Percentiles rank a stretch among this genome's conserved stretches.
Evolutionary conservation across 2,888 invertebrate species (phyloP).

Genomic region (Conops quadrifasciatus): DNA sequence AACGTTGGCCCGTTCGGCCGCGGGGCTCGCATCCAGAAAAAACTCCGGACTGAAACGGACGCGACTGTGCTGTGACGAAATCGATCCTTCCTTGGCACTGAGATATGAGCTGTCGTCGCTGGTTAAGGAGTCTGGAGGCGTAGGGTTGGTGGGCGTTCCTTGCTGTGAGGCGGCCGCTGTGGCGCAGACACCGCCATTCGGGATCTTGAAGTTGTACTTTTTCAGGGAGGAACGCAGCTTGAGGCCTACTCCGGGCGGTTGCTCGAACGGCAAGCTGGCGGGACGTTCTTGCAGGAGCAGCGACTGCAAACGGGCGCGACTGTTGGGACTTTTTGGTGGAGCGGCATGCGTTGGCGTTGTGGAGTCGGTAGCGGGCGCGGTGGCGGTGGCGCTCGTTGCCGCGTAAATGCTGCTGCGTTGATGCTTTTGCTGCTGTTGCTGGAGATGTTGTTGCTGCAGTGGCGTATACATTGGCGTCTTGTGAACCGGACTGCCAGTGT

Average conservation of each 20-base stretch:
- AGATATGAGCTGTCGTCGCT: slow-evolving; percentile 90
- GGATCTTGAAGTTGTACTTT: slow-evolving; percentile 70
- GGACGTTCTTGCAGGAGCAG: slow-evolving; percentile 57
- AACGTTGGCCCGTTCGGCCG: slow-evolving; percentile 37
- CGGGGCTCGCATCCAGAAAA: slow-evolving; percentile 68
- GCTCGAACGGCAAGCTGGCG: slow-evolving; percentile 66
- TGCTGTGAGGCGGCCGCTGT: slow-evolving; percentile 55
- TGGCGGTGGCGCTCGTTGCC: neutral
- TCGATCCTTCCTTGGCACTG: slow-evolving; percentile 80
- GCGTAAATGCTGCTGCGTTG: slow-evolving; percentile 23
- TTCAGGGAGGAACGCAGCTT: slow-evolving; percentile 83
- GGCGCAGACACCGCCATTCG: slow-evolving; percentile 68
- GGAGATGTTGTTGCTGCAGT: slow-evolving; percentile 40
- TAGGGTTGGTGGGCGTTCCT: slow-evolving; percentile 80
- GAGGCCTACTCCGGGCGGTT: slow-evolving; percentile 61
- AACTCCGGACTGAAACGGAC: slow-evolving; percentile 83
- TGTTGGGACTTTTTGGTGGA: slow-evolving; percentile 5
- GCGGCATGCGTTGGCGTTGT: slow-evolving; percentile 40
- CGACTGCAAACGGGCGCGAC: slow-evolving; percentile 41
- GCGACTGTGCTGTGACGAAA: slow-evolving; percentile 75
- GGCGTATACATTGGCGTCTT: slow-evolving; percentile 44
- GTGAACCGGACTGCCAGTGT: slow-evolving; percentile 54
- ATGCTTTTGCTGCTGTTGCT: slow-evolving; percentile 42
- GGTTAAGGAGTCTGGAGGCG: slow-evolving; percentile 84
- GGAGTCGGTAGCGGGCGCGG: slow-evolving; percentile 22